Evolutionary conservation across 2,797 vertebrate species (phyloP).

Genomic region (Carcharodon carcharias): DNA sequence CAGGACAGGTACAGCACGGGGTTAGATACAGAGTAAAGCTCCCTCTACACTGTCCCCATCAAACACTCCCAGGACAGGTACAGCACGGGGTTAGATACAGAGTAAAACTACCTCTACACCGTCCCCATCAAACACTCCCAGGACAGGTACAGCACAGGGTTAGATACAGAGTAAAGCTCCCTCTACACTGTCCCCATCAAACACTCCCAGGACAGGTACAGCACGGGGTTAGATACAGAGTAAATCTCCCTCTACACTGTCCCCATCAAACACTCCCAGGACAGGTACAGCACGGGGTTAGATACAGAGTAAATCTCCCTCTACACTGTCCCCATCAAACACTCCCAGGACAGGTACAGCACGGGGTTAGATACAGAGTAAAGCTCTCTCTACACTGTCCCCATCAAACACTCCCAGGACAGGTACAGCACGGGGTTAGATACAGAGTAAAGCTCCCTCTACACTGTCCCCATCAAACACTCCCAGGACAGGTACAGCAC

Average conservation of each 20-base stretch:
- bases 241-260: background rate
- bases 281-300: background rate
- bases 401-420: no score
- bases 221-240: background rate
- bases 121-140: slow-evolving; percentile 1
- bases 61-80: no score
- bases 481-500: background rate
- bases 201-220: background rate
- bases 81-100: background rate
- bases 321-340: background rate
- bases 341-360: background rate
- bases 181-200: background rate
- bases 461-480: background rate
- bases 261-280: background rate
- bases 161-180: background rate
- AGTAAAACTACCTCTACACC: background rate
- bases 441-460: background rate
- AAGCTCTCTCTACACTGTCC: background rate
- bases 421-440: background rate
- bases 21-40: background rate
- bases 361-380: background rate
- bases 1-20: no score
- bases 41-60: background rate
- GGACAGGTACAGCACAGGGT: background rate
- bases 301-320: background rate